Conservation (phyloP, 1,140 invertebrate genomes). For the Drosophila eugracilis region DNA sequence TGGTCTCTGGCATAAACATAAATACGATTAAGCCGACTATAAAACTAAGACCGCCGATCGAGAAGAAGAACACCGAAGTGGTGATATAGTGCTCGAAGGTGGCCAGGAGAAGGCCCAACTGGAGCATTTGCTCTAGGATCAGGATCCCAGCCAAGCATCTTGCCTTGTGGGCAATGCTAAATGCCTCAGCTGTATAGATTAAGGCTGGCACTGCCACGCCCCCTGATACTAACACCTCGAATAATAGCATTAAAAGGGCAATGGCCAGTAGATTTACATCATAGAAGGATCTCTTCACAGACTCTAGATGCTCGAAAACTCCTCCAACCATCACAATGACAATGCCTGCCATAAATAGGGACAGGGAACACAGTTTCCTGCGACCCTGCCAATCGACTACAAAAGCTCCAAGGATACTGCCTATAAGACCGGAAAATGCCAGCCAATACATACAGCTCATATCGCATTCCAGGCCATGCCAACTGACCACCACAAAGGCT, state of each 20-base stretch:
- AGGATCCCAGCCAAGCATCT: constrained; percentile 59
- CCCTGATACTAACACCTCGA: constrained; percentile 62
- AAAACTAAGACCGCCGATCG: constrained; percentile 64
- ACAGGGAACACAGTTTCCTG: constrained; percentile 65
- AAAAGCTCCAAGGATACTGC: constrained; percentile 62
- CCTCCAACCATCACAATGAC: constrained; percentile 75
- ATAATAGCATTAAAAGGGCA: constrained; percentile 69
- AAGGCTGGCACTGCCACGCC: constrained; percentile 69
- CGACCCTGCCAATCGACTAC: constrained; percentile 71
- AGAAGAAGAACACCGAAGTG: constrained; percentile 69
- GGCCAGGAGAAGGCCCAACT: constrained; percentile 57
- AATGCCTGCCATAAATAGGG: constrained; percentile 66
- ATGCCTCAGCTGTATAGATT: constrained; percentile 73
- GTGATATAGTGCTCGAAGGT: constrained; percentile 55
- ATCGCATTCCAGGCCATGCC: constrained; percentile 72
- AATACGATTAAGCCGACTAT: constrained; percentile 63
- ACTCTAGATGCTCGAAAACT: constrained; percentile 70
- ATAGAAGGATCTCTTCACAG: constrained; percentile 55
- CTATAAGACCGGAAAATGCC: constrained; percentile 63
- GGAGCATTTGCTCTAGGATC: constrained; percentile 65
- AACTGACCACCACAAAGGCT: constrained; percentile 69
- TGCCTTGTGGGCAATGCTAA: constrained; percentile 64
- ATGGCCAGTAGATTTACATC: constrained; percentile 72
- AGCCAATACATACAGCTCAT: constrained; percentile 78
- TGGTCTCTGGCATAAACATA: constrained; percentile 73